These are phyloP conservation scores for Babyrousa celebensis DNA, from an alignment of 2,797 vertebrate species.

Conservation along the genomic window DNA sequence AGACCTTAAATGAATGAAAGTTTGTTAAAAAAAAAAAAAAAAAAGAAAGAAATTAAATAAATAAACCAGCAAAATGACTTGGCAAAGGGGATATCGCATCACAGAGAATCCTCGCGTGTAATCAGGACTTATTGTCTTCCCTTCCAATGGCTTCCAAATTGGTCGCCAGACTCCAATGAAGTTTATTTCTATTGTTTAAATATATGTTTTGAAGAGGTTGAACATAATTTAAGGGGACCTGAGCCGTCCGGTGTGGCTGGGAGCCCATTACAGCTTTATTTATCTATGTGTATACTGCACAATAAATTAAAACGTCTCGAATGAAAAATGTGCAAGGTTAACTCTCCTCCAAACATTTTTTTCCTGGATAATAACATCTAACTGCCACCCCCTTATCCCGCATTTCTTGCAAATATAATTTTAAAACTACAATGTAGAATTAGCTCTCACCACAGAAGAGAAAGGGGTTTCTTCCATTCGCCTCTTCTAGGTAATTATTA, in stretches of 20 bases:
- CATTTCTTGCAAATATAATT: slow-evolving; percentile 85
- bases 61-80: slow-evolving; percentile 89
- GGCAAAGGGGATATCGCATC: slow-evolving; percentile 86
- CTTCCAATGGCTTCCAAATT: slow-evolving; percentile 82
- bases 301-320: slow-evolving; percentile 85
- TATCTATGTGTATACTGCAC: slow-evolving; percentile 84
- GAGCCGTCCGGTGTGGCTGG: slow-evolving; percentile 79
- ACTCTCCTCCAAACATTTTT: slow-evolving; percentile 72
- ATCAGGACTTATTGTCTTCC: slow-evolving; percentile 81
- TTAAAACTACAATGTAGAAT: slow-evolving; percentile 78
- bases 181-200: slow-evolving; percentile 85
- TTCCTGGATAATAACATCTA: slow-evolving; percentile 62
- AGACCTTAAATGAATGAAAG: slow-evolving; percentile 92
- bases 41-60: slow-evolving; percentile 90
- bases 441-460: slow-evolving; percentile 73
- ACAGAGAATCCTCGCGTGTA: slow-evolving; percentile 82
- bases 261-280: slow-evolving; percentile 84
- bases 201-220: slow-evolving; percentile 87
- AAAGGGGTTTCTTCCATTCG: slow-evolving; percentile 59
- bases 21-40: slow-evolving; percentile 91
- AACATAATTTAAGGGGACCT: slow-evolving; percentile 86
- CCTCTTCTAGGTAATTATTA: slow-evolving; percentile 71
- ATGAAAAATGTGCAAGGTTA: slow-evolving; percentile 81
- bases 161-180: slow-evolving; percentile 80
- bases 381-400: slow-evolving; percentile 72